Percentiles rank a stretch among this genome's conserved stretches.
These are phyloP conservation scores for Xylocopa sonorina DNA, from an alignment of 1,140 invertebrate species.

Conservation along the genomic window DNA sequence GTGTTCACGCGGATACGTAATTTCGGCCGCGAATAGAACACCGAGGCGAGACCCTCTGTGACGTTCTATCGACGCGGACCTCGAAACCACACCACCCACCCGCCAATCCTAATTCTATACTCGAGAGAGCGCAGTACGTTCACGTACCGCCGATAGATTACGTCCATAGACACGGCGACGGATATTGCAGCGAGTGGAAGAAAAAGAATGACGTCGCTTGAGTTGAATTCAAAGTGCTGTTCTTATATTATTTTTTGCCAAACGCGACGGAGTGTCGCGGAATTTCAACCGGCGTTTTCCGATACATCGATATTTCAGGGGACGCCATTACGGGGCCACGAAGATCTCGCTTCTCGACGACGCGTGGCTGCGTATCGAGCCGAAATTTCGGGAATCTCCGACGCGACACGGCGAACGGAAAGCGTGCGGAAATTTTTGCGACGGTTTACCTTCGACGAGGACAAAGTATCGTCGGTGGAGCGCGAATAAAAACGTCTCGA, in stretches of 20 bases:
- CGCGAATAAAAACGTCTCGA: neutral
- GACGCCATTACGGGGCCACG: neutral
- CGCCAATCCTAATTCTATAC: conserved; percentile 50
- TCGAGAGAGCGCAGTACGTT: conserved; percentile 38
- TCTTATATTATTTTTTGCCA: conserved; percentile 32
- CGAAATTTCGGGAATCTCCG: neutral
- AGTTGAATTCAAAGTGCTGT: conserved; percentile 55
- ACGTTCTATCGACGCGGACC: conserved; percentile 1
- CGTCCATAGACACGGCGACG: conserved; percentile 53
- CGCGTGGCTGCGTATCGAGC: neutral
- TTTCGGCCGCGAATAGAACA: conserved; percentile 1
- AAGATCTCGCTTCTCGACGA: too few relatives aligned
- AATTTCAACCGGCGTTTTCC: neutral
- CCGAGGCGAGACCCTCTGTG: neutral
- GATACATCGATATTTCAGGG: neutral
- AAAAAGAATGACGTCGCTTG: conserved; percentile 40
- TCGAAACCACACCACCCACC: conserved; percentile 39
- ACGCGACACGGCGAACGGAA: too few relatives aligned
- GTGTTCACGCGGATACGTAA: neutral
- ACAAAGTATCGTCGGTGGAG: neutral
- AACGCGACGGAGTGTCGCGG: neutral
- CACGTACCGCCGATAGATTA: conserved; percentile 56
- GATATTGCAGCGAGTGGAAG: conserved; percentile 49
- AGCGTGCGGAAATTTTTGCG: neutral
- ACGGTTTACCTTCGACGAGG: neutral